phyloP scores from a whole-genome alignment of 2,888 invertebrate genomes.

The Cephus rjabovi region DNA sequence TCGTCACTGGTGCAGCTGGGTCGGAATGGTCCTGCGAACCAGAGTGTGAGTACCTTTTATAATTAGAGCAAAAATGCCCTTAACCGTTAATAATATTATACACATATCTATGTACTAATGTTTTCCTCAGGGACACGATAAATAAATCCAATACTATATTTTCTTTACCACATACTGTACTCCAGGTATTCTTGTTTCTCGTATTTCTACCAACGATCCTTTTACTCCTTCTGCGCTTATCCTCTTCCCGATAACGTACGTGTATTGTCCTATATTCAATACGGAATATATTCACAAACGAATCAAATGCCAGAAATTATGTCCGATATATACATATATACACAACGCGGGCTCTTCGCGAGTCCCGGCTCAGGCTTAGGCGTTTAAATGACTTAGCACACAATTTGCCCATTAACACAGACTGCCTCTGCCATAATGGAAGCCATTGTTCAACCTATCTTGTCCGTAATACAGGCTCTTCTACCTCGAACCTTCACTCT shows the following conservation, averaged over 20 bases:
- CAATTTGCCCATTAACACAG: conserved; percentile 61
- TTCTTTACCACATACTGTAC: background rate
- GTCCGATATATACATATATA: background rate
- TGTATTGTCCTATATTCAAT: background rate
- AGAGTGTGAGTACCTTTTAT: conserved; percentile 19
- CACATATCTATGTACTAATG: background rate
- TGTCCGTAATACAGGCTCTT: conserved; percentile 31
- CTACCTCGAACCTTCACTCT: background rate
- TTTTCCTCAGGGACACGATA: background rate
- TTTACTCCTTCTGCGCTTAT: background rate
- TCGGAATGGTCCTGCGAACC: conserved; percentile 17
- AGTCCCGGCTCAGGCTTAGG: conserved; percentile 46
- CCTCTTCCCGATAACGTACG: background rate
- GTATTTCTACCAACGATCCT: background rate
- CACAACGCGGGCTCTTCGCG: background rate
- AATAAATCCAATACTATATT: background rate
- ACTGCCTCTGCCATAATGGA: conserved; percentile 59
- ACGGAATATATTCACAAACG: background rate
- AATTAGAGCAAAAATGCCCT: background rate
- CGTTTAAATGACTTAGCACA: conserved; percentile 60
- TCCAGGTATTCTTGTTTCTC: background rate
- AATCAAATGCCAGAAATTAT: background rate
- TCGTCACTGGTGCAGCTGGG: conserved; percentile 8
- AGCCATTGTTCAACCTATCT: conserved; percentile 63
- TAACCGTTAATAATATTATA: background rate